Evolutionary conservation across 2,797 vertebrate genomes (phyloP), one percentile per base, ranked within the genome.

Genomic region (Tauraco hartlaubi): DNA sequence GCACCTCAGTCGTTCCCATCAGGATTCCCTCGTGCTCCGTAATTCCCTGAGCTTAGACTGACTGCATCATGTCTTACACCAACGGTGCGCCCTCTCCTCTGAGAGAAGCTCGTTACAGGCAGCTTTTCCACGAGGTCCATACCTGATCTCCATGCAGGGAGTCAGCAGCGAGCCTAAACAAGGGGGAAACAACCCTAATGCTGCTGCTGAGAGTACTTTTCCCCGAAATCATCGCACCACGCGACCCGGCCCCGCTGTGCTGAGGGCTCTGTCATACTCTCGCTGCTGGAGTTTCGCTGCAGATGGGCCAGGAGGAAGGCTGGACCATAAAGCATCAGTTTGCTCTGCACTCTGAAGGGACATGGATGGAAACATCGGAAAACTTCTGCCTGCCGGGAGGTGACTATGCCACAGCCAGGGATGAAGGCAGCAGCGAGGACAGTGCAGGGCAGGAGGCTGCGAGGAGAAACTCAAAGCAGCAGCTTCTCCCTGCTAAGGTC

Each of bases 171-270:
- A 87, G 33, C 22, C 28, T 16, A 5, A n/a, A 11, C 12, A 5
- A 61, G 31, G 59, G 31, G 33, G 22, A 25, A 72, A 72, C 9
- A 12, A 29, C 52, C 7, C 28, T n/a, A 23, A 2, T 1, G 39
- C 52, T 23, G 1, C 43, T 21, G 17, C 43, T 6, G 13, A 15
- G 51, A 37, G 33, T 2, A 15, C 1, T 52, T 31, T 21, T 14
- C 62, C 63, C 49, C 3, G 11, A 44, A 29, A 35, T 4, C 37
- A 12, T 12, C 3, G 0, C 33, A 3, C 28, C 0, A 0, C 44
- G 10, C 19, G 1, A 7, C 44, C 28, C n/a, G n/a, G 17, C 41
- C 33, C 85, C 17, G 62, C 66, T 43, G 11, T n/a, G 35, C 63
- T 12, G 3, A 2, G 31, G 22, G 54, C 58, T 77, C 55, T 22